Base-by-base conservation (phyloP, 2,888 invertebrate species). In the Heterodera filipjevi region DNA sequence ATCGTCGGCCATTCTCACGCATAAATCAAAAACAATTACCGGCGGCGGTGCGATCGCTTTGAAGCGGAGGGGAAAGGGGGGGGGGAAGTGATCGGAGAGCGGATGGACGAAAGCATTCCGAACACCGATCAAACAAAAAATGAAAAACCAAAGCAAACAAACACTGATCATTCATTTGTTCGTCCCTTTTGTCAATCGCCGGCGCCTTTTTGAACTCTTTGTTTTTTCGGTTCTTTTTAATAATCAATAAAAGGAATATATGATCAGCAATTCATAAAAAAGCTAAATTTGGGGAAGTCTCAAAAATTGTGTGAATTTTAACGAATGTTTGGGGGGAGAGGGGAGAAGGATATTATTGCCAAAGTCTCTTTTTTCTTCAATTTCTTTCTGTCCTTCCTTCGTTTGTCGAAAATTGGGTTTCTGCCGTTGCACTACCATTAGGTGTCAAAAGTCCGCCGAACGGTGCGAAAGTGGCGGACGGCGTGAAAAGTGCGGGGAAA, bases 1-100 rank as follows among this genome's bases (percentile, higher is more conserved):
- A 35, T 68, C 35, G 68, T 68, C 68, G 68, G 68, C 68, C 68
- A 68, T 68, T 68, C 68, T 35, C 68, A 68, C 33, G 68, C 68
- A 35, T 68, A 33, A 68, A 68, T 68, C 68, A 68, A 35, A 59
- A 35, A 59, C 27, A 12, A 59, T 59, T n/a, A 59, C 59, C 59
- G 59, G 12, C n/a, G 59, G 59, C 59, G 59, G 59, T 27, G 59
- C 27, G 27, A n/a, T 59, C 59, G 27, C 59, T 59, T 59, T 59
- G 59, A 59, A 27, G 59, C 14, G 53, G 2, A 8, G 59, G n/a
- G 59, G 59, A n/a, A n/a, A n/a, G 27, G 59, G 59, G 59, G n/a
- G 59, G 27, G 27, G 59, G 59, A 5, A 59, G 59, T 59, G 59
- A 59, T 59, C 59, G 27, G 27, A 8, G 8, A 59, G n/a, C 6